Evolutionary conservation across 2,888 invertebrate species (phyloP), one percentile per base, ranked within the genome.

Genomic region (Drosophila paracracens): DNA sequence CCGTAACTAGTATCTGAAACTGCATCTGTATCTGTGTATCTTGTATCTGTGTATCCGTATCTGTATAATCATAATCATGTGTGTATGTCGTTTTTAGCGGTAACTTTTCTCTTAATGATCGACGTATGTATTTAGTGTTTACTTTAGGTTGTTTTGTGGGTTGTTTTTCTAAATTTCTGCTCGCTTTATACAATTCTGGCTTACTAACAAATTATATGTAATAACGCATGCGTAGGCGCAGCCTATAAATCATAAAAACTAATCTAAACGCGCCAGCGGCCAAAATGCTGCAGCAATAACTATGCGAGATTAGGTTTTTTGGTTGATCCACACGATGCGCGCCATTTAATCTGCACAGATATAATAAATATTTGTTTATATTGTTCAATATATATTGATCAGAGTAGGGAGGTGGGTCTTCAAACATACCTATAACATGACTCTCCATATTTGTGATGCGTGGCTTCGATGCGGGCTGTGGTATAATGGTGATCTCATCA

Each of bases 401-500:
- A 7, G 7, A 25, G 25, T 25, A 46, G 46, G 16, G 1, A 16
- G 16, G 7, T 46, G 36, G 2, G 7, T 46, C 6, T 8, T 6
- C 29, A 33, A 25, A 89, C 91, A 85, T 76, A 92, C 93, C 93
- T 90, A 93, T 93, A 73, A 93, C 90, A 90, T 93, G 93, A 89
- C 93, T 93, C 82, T 93, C 93, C 79, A 93, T 92, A 83, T 93
- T 93, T 81, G 92, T 93, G 84, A 92, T 91, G 80, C 92, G 92
- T 83, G 92, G 89, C 77, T 92, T 92, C 54, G 93, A 95, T 73
- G 96, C 95, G 78, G 97, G 96, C 92, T 97, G 97, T 82, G 97
- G 97, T 94, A 97, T 97, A 86, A 97, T 97, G 72, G 97, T 97
- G 86, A 97, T 97, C 93, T 97, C 97, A 92, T 97, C 97, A 92